A percentile compares a stretch with the other conserved stretches of the same genome.
Conservation (phyloP, 2,797 vertebrate genomes). For the Onychomys arenicola region DNA sequence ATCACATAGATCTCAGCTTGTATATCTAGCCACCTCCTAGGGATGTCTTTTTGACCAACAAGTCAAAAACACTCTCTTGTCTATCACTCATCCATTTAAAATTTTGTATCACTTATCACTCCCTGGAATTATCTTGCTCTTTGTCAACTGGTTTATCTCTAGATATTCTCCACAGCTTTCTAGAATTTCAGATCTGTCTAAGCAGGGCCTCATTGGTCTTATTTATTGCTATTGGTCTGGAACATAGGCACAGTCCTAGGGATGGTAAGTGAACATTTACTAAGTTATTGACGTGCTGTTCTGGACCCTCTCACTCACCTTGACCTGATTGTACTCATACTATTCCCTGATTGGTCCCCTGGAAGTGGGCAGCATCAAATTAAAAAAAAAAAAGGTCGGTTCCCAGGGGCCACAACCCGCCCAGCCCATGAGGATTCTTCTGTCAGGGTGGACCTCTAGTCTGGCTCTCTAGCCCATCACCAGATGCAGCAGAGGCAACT, state of each 20-base stretch:
- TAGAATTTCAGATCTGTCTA: background rate
- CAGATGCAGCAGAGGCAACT: background rate
- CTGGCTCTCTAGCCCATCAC: background rate
- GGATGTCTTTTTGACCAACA: conserved; percentile 18
- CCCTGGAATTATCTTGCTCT: conserved; percentile 2
- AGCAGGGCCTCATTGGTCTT: background rate
- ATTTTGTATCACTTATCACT: background rate
- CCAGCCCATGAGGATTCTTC: background rate
- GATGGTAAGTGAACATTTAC: background rate
- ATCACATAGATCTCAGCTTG: background rate
- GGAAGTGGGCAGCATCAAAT: background rate
- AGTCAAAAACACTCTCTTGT: conserved; percentile 27
- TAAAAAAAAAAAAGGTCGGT: background rate
- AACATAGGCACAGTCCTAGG: background rate
- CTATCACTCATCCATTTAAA: conserved; percentile 26
- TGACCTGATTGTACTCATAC: background rate
- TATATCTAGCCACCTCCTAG: background rate
- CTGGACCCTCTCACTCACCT: background rate
- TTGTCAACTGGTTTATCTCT: background rate
- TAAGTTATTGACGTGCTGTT: background rate
- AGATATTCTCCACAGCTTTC: background rate
- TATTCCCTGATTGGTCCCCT: background rate
- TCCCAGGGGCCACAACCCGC: background rate
- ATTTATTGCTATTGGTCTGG: background rate
- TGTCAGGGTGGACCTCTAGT: background rate